Base-by-base conservation (phyloP, 2,113 vertebrate species). In the Geococcyx californianus region DNA sequence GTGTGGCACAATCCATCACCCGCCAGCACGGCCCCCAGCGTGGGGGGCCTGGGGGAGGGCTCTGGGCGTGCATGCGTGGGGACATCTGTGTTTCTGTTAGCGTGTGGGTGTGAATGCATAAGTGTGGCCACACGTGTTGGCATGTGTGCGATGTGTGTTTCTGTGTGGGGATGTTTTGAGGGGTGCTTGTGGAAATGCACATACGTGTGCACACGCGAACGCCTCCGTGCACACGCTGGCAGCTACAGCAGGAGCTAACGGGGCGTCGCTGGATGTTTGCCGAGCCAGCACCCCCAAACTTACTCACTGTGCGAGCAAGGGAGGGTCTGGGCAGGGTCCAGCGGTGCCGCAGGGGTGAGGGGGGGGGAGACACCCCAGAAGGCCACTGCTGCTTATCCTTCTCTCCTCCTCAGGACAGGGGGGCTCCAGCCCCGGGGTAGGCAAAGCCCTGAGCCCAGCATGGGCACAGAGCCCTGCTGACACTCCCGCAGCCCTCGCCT, bases 1-100 rank as follows among this genome's bases (percentile, higher is more conserved):
- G 96, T 90, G 93, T 94, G 94, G 96, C 94, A 94, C 96, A 85
- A 96, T 95, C 93, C 92, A 94, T 94, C 96, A 94, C 85, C 84
- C 59, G 67, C 83, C 77, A 16, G 93, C 88, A 28, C 88, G 72
- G 88, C 84, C 91, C 93, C 95, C 91, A 31, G 93, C 73, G 91
- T 96, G 95, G 91, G 95, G 93, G 95, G 95, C 88, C 95, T 20
- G 87, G 76, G 77, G 92, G 80, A 83, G 87, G 93, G 87, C 55
- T 7, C 72, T 10, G 52, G 5, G 36, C 33, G 47, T 70, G 84
- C 33, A 28, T 77, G 74, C 16, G 44, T 59, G 58, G 69, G 73
- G 69, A 74, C 64, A 34, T 56, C 55, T 21, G 49, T 3, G 31
- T 38, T 29, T 58, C 76, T 84, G 62, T 11, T 45, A 40, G 55